A percentile compares a stretch with the other conserved stretches of the same genome.
Evolutionary conservation across 2,888 invertebrate genomes (phyloP).

Genomic region (Orthonychiurus folsomi): DNA sequence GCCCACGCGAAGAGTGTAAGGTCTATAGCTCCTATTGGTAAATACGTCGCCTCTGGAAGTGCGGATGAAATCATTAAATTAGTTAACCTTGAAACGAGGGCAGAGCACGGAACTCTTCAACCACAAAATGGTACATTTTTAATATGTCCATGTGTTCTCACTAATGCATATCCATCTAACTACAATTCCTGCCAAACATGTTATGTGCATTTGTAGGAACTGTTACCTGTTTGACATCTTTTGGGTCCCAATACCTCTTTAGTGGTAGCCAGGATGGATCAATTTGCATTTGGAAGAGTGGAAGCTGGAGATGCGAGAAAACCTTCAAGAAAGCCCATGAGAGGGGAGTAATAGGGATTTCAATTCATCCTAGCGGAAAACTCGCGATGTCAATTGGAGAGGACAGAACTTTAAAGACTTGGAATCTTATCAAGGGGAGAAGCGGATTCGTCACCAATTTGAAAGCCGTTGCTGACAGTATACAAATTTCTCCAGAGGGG

Average conservation of each 20-base stretch:
- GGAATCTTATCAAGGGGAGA: constrained; percentile 88
- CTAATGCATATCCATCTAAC: too few relatives aligned
- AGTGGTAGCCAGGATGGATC: constrained; percentile 77
- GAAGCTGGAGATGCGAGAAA: constrained; percentile 79
- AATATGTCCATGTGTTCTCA: too few relatives aligned
- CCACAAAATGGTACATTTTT: constrained; percentile 76
- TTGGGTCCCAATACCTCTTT: constrained; percentile 63
- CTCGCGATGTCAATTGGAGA: constrained; percentile 75
- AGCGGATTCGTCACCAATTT: constrained; percentile 83
- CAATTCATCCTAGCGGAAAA: constrained; percentile 82
- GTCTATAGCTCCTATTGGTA: constrained; percentile 58
- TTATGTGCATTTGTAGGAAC: constrained; percentile 57
- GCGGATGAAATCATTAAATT: constrained; percentile 81
- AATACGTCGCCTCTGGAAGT: constrained; percentile 75
- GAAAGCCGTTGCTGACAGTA: constrained; percentile 54
- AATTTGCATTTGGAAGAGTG: constrained; percentile 68
- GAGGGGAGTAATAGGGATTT: constrained; percentile 55
- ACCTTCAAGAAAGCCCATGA: constrained; percentile 61
- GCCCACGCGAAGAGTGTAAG: constrained; percentile 74
- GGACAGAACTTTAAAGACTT: constrained; percentile 75
- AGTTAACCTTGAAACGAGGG: constrained; percentile 68
- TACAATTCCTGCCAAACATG: too few relatives aligned
- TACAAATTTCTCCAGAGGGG: constrained; percentile 66
- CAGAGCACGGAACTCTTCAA: constrained; percentile 68
- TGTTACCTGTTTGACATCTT: constrained; percentile 67